Evolutionary conservation across 2,113 vertebrate species (phyloP), one percentile per base, ranked within the genome.

Genomic region (Oxyruncus cristatus): DNA sequence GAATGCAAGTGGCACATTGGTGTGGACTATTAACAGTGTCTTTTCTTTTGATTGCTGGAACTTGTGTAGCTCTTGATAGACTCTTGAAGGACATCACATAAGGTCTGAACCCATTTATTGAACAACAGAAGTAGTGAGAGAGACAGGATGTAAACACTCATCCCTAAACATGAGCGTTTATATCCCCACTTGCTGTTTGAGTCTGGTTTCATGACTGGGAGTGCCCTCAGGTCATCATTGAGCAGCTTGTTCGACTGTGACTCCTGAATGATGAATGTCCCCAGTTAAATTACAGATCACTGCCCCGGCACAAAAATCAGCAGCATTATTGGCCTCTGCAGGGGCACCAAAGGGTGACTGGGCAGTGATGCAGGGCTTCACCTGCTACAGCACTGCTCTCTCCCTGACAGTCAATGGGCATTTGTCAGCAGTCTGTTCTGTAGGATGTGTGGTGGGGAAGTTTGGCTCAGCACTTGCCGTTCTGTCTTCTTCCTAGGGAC

Each of bases 181-280:
- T 84, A 72, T 84, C 76, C 65, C 47, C 83, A 84, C 85, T 89
- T 91, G 58, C 86, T 92, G 52, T 92, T 89, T 82, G 74, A 93
- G 46, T 61, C 87, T 91, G 53, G 49, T 82, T 94, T 82, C 62
- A 53, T 92, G 93, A 8, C 93, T 95, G 75, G 74, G 92, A 96
- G 78, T 92, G 93, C 93, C 92, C 96, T 73, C 28, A 5, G 90
- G 95, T 94, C 94, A 94, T 79, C 74, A 66, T 0, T 85, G 92
- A 92, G 92, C 92, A 94, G 71, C 78, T 92, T 92, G 71, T 89
- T 97, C 11, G 0, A 66, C 92, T 93, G 88, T 92, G 89, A 95
- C 89, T 94, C 67, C 81, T 92, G 78, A 85, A 93, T 94, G 93
- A 97, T 96, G 93, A 93, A 96, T 93, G 94, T 85, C 85, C 56